Percentiles rank a stretch among this genome's conserved stretches.
These are phyloP conservation scores for Pteromalus puparum DNA, from an alignment of 1,140 invertebrate species.

Conservation along the genomic window DNA sequence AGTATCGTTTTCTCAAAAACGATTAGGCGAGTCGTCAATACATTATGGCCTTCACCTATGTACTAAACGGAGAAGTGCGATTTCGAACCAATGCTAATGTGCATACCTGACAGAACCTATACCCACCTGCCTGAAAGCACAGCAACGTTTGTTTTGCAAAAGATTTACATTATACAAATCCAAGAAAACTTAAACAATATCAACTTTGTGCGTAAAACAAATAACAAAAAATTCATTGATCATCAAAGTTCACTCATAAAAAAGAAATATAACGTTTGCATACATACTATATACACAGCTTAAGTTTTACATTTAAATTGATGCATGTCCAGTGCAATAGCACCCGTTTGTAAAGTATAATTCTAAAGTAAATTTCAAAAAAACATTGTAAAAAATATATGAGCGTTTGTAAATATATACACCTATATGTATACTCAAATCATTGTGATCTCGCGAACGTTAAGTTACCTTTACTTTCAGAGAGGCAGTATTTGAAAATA, in stretches of 20 bases:
- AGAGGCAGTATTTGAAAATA: neutral
- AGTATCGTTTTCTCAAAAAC: neutral
- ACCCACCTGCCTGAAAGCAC: neutral
- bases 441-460: neutral
- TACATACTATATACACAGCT: neutral
- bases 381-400: neutral
- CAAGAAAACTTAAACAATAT: neutral
- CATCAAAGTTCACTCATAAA: neutral
- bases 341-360: neutral
- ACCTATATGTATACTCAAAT: neutral
- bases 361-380: conserved; percentile 1
- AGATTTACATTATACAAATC: neutral
- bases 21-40: neutral
- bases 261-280: neutral
- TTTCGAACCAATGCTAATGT: neutral
- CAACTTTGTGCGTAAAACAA: neutral
- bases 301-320: neutral
- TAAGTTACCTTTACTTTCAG: conserved; percentile 16
- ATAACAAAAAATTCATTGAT: neutral
- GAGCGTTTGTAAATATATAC: neutral
- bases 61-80: neutral
- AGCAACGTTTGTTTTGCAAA: neutral
- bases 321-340: neutral
- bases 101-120: neutral
- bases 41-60: neutral